Evolutionary conservation across 2,113 vertebrate genomes (phyloP).

Genomic region (Nyctibius bracteatus): DNA sequence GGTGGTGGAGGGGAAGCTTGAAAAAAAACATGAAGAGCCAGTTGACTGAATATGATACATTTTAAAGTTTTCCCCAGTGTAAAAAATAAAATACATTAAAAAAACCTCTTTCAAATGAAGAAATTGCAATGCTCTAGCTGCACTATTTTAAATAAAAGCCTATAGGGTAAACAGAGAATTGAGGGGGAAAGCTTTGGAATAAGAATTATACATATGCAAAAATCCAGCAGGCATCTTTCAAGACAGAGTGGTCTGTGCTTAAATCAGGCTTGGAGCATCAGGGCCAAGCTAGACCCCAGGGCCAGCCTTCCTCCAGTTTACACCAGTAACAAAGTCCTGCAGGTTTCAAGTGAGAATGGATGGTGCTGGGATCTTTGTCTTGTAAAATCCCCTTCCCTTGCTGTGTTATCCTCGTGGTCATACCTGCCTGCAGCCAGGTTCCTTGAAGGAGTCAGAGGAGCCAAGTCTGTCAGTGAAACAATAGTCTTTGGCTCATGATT

Average conservation of each 20-base stretch:
- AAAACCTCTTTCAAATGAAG: background rate
- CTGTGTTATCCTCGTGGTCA: background rate
- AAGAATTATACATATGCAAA: background rate
- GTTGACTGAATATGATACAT: background rate
- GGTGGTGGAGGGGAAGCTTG: constrained; percentile 14
- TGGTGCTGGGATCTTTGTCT: background rate
- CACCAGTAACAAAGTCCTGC: background rate
- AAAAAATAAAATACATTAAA: background rate
- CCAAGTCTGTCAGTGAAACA: background rate
- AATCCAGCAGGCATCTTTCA: background rate
- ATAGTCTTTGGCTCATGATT: background rate
- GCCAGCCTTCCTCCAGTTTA: background rate
- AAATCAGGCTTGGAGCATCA: background rate
- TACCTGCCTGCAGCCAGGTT: background rate
- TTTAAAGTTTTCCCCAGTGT: background rate
- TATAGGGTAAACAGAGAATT: background rate
- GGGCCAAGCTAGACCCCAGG: background rate
- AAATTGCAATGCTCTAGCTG: background rate
- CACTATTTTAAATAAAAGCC: constrained; percentile 8
- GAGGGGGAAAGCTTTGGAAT: background rate
- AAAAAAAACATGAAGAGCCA: background rate
- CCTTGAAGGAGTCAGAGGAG: background rate
- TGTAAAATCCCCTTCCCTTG: background rate
- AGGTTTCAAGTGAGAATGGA: background rate
- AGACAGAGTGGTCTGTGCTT: background rate